A percentile compares a stretch with the other conserved stretches of the same genome.
These are phyloP conservation scores for Drosophila tani DNA, from an alignment of 1,140 invertebrate species.

Conservation along the genomic window DNA sequence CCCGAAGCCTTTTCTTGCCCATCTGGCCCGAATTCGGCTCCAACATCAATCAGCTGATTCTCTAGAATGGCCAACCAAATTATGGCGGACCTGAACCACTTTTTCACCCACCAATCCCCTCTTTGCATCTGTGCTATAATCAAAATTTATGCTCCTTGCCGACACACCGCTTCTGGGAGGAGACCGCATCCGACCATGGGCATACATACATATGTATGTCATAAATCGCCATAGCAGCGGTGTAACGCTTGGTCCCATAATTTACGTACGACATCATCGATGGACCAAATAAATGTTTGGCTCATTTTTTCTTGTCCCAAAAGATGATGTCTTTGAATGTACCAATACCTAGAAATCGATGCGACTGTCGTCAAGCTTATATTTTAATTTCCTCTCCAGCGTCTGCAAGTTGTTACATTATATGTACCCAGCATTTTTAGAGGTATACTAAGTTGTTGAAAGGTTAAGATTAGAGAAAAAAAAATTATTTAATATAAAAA, in stretches of 20 bases:
- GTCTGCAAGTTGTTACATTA: constrained; percentile 42
- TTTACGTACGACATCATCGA: constrained; percentile 70
- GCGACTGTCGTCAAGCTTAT: constrained; percentile 52
- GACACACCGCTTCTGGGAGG: constrained; percentile 42
- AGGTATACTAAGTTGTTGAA: background rate
- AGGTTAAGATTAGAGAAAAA: background rate
- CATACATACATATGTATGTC: constrained; percentile 73
- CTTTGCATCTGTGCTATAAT: constrained; percentile 63
- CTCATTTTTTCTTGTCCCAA: constrained; percentile 56
- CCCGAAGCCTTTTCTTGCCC: constrained; percentile 1
- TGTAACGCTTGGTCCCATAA: constrained; percentile 50
- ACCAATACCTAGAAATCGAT: constrained; percentile 36
- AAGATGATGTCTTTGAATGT: constrained; percentile 8
- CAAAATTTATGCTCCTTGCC: constrained; percentile 73
- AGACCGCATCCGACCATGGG: constrained; percentile 54
- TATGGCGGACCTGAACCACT: constrained; percentile 29
- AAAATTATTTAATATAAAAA: background rate
- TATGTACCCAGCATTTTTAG: background rate
- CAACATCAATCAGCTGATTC: constrained; percentile 74
- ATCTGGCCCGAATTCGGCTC: constrained; percentile 18
- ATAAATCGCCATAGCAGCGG: constrained; percentile 63
- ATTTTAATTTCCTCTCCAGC: constrained; percentile 74
- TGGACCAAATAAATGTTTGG: constrained; percentile 69
- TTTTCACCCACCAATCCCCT: background rate
- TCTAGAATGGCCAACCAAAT: constrained; percentile 49